Percentiles rank a stretch among this genome's conserved stretches.
Evolutionary conservation across 2,888 invertebrate genomes (phyloP).

Genomic region (Pristionchus mayeri): DNA sequence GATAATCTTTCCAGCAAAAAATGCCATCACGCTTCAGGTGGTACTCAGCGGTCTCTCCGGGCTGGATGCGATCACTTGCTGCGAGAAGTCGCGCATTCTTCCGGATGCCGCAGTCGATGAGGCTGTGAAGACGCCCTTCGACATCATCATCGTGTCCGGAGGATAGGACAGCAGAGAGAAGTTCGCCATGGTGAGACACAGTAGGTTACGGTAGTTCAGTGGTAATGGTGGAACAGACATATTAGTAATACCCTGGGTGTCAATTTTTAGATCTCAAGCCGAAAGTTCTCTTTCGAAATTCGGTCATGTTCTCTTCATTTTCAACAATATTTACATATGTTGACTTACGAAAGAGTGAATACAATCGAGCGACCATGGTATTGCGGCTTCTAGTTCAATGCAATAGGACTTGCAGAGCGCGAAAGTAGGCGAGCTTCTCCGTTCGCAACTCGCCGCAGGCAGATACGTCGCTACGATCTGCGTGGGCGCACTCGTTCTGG

Average conservation of each 20-base stretch:
- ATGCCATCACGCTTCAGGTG: slow-evolving; percentile 76
- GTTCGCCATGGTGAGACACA: too few species aligned
- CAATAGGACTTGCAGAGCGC: slow-evolving; percentile 83
- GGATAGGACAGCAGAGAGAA: too few species aligned
- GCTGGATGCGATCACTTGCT: slow-evolving; percentile 81
- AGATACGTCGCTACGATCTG: slow-evolving; percentile 93
- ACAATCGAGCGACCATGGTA: too few species aligned
- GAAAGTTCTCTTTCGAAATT: too few species aligned
- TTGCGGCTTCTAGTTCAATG: too few species aligned
- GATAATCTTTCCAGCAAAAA: too few species aligned
- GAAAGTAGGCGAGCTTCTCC: slow-evolving; percentile 86
- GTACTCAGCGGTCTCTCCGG: slow-evolving; percentile 88
- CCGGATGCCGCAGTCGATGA: slow-evolving; percentile 86
- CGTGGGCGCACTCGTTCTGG: slow-evolving; percentile 92
- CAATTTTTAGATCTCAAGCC: too few species aligned
- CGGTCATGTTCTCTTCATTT: too few species aligned
- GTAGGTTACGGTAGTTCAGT: not conserved
- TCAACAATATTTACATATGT: too few species aligned
- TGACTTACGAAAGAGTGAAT: too few species aligned
- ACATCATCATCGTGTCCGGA: slow-evolving; percentile 90
- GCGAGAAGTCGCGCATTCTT: slow-evolving; percentile 86
- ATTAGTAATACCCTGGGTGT: too few species aligned
- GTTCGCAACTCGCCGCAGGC: slow-evolving; percentile 85
- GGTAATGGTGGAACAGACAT: not conserved
- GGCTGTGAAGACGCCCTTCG: slow-evolving; percentile 80